Base-by-base conservation (phyloP, 2,797 vertebrate genomes). In the Antennarius maculatus region DNA sequence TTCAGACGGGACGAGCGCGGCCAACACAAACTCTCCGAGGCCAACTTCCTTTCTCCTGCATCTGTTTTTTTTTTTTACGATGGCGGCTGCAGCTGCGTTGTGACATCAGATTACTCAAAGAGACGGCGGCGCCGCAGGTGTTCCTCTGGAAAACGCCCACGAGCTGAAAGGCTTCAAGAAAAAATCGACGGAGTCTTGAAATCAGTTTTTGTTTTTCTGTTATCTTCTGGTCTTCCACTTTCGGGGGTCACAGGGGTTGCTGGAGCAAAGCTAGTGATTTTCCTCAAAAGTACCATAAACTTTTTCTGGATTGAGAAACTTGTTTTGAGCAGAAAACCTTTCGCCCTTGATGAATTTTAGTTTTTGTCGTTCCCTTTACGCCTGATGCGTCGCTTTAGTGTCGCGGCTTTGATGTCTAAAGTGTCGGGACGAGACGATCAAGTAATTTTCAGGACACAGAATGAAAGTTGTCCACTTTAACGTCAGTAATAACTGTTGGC, bases 31-130 rank as follows among this genome's bases (percentile, higher is more conserved):
- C 77, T 53, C 45, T 50, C 43, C 13, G 1, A 49, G 58, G 59
- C 82, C 80, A 66, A 49, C 37, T 23, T 71, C 16, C 37, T 66
- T 65, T 69, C 68, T 71, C 49, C 47, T 10, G 16, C 57, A 18
- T 68, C 50, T 57, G n/a, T n/a, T 23, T 23, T 23, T 23, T 23
- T 23, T 60, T 48, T 62, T 52, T 14, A 46, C 58, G 61, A 47
- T 6, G 59, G 49, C 61, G n/a, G 31, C 66, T 61, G 75, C 86
- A 80, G 77, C 82, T 82, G 77, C 69, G 46, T 7, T n/a, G 34
- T 74, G 76, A 85, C 84, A 66, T 88, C 73, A 76, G 77, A 77
- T 73, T 64, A 60, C 50, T 83, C 69, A 80, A 56, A 81, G 72
- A 51, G 2, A 23, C 23, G 23, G 27, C 45, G 7, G 8, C 5